Evolutionary conservation across 2,113 vertebrate species (phyloP), one percentile per base, ranked within the genome.

Genomic region (Sphaerodactylus townsendi): DNA sequence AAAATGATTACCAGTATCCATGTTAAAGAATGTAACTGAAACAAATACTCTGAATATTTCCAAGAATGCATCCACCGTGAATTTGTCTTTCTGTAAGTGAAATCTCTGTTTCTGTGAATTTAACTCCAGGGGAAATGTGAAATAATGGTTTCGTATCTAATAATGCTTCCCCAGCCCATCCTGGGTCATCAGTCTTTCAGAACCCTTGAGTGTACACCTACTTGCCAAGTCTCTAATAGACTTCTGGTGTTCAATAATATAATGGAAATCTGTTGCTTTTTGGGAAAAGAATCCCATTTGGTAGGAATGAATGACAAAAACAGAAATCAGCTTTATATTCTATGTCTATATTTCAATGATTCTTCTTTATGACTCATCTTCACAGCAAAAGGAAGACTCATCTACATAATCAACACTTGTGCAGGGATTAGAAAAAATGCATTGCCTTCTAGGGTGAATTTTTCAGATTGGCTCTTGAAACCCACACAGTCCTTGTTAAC

Each of bases 351-450:
- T 77, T 70, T 10, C n/a, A 71, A 46, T 37, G 19, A 33, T 82
- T 39, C 28, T 70, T 85, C 41, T 50, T n/a, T 41, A 48, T 64
- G 41, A 81, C n/a, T 77, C 66, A 77, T 77, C 53, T 77, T 82
- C 33, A 39, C 53, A 62, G 41, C 30, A 73, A 79, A 64, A 23
- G n/a, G 59, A 50, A 28, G 35, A 53, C 33, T 39, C 46, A 81
- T 56, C 37, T 44, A 21, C 64, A 76, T 53, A 39, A 53, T 70
- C 28, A 84, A 84, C 35, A 68, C 21, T 46, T 70, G 25, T 70
- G 7, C 35, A 39, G 11, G 23, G 37, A 33, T 80, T 86, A 59
- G 44, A 19, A 68, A 17, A 28, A 53, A 46, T n/a, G 23, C 50
- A 72, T 65, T 28, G 23, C 72, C 39, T 76, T 71, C 30, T 81